Evolutionary conservation across 1,140 invertebrate genomes (phyloP).

Genomic region (Colletes latitarsis): DNA sequence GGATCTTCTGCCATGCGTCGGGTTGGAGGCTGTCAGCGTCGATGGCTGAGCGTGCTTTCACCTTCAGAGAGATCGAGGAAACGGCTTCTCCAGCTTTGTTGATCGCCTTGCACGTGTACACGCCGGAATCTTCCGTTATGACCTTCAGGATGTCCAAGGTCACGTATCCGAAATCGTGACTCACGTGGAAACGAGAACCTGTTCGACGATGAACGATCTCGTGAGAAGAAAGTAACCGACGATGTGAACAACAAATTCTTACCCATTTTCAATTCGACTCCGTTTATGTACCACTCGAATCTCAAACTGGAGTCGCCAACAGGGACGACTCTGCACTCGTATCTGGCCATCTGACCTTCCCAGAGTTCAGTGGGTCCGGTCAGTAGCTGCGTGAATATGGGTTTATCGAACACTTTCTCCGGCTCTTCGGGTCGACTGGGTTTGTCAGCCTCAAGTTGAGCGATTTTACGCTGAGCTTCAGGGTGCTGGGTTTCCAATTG

Average conservation of each 20-base stretch:
- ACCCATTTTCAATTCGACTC: slow-evolving; percentile 94
- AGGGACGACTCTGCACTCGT: slow-evolving; percentile 97
- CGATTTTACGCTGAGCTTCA: slow-evolving; percentile 96
- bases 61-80: slow-evolving; percentile 93
- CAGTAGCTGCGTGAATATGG: slow-evolving; percentile 94
- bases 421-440: slow-evolving; percentile 85
- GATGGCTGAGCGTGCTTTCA: slow-evolving; percentile 91
- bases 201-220: slow-evolving; percentile 60
- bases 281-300: slow-evolving; percentile 98
- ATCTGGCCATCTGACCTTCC: slow-evolving; percentile 97
- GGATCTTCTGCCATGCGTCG: slow-evolving; percentile 94
- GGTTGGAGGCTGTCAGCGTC: slow-evolving; percentile 91
- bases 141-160: slow-evolving; percentile 94
- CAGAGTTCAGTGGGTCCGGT: slow-evolving; percentile 94
- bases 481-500: slow-evolving; percentile 96
- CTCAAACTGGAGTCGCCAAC: slow-evolving; percentile 94
- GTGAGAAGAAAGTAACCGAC: not conserved
- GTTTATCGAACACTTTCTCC: slow-evolving; percentile 93
- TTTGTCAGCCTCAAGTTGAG: slow-evolving; percentile 92
- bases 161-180: slow-evolving; percentile 96
- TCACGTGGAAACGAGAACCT: slow-evolving; percentile 93
- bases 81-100: slow-evolving; percentile 95
- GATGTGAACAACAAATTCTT: slow-evolving; percentile 63
- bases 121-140: slow-evolving; percentile 94
- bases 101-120: slow-evolving; percentile 96